Evolutionary conservation across 2,888 invertebrate species (phyloP).

Genomic region (Conistra vaccinii): DNA sequence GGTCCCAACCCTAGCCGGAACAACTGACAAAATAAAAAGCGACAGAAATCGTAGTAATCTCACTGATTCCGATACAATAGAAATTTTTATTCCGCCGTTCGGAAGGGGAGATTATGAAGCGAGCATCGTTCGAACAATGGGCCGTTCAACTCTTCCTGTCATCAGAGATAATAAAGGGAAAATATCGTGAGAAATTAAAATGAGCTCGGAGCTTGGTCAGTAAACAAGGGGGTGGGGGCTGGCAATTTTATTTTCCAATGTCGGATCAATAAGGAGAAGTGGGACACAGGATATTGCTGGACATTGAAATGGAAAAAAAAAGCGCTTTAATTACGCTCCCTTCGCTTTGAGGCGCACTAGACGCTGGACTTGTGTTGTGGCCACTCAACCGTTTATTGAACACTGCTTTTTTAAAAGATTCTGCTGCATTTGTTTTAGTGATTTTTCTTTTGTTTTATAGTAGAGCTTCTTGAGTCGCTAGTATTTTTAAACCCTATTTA

Average conservation of each 20-base stretch:
- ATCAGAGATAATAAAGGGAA: constrained; percentile 78
- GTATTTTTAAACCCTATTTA: neutral
- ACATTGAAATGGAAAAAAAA: constrained; percentile 78
- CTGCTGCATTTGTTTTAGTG: constrained; percentile 16
- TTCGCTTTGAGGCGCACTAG: constrained; percentile 71
- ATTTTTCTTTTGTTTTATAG: constrained; percentile 12
- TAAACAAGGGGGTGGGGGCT: constrained; percentile 76
- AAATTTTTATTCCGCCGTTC: constrained; percentile 65
- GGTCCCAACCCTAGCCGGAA: constrained; percentile 46
- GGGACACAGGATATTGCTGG: constrained; percentile 83
- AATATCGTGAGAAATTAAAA: constrained; percentile 84
- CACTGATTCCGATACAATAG: constrained; percentile 69
- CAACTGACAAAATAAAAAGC: constrained; percentile 58
- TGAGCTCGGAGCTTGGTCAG: constrained; percentile 77
- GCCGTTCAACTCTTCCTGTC: constrained; percentile 74
- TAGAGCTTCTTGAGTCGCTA: neutral
- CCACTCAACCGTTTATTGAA: constrained; percentile 50
- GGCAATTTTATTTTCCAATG: constrained; percentile 80
- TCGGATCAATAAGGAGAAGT: constrained; percentile 80
- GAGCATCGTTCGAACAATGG: constrained; percentile 73
- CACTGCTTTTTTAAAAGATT: constrained; percentile 40
- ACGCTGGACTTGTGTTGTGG: constrained; percentile 61
- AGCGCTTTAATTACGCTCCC: constrained; percentile 80
- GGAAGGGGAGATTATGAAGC: constrained; percentile 63
- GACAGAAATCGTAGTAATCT: constrained; percentile 60